These are phyloP conservation scores for pig (Sus scrofa) DNA, from an alignment of 2,113 vertebrate species.

Conservation along the genomic window T2T-Sscrofa CM000826.6:24929501-24930000, in stretches of 20 bases:
- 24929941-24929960: slow-evolving; percentile 94
- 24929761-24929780: slow-evolving; percentile 88
- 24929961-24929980: slow-evolving; percentile 99
- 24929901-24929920: slow-evolving; percentile 94
- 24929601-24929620: slow-evolving; percentile 88
- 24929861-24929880: slow-evolving; percentile 85
- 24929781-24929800: slow-evolving; percentile 83
- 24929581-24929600: slow-evolving; percentile 90
- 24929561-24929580: slow-evolving; percentile 88
- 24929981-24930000: slow-evolving; percentile 97
- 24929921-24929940: slow-evolving; percentile 95
- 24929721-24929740: slow-evolving; percentile 89
- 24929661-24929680: slow-evolving; percentile 86
- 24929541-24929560: slow-evolving; percentile 88
- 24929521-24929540: slow-evolving; percentile 88
- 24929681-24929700: slow-evolving; percentile 89
- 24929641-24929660: slow-evolving; percentile 89
- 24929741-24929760: slow-evolving; percentile 86
- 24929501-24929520: slow-evolving; percentile 80
- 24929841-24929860: slow-evolving; percentile 88
- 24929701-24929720: slow-evolving; percentile 88
- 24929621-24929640: slow-evolving; percentile 89
- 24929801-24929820: slow-evolving; percentile 85
- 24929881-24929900: slow-evolving; percentile 87
- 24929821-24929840: slow-evolving; percentile 85